Evolutionary conservation across 2,888 invertebrate genomes (phyloP).

Genomic region (Latheticus oryzae): DNA sequence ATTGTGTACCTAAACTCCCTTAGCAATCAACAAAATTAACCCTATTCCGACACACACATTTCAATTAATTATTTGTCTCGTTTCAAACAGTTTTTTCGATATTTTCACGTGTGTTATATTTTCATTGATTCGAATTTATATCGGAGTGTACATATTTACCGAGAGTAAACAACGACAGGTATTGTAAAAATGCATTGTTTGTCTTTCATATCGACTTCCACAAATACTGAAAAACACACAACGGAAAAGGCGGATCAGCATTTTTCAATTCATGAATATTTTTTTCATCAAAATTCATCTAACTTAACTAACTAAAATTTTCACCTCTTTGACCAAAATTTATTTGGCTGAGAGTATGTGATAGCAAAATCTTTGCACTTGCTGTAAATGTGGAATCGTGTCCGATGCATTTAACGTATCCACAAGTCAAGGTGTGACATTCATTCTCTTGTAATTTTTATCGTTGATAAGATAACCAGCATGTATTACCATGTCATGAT

Average conservation of each 20-base stretch:
- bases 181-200: conserved; percentile 41
- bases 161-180: conserved; percentile 35
- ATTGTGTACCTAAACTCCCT: conserved; percentile 3
- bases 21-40: conserved; percentile 33
- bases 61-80: conserved; percentile 30
- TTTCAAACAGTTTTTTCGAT: conserved; percentile 16
- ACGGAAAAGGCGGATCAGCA: conserved; percentile 1
- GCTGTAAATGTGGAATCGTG: no score
- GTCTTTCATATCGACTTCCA: conserved; percentile 34
- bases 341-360: conserved; percentile 10
- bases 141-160: conserved; percentile 37
- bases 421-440: conserved; percentile 30
- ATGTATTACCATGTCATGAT: conserved; percentile 24
- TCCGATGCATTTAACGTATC: conserved; percentile 19
- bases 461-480: conserved; percentile 30
- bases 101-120: conserved; percentile 26
- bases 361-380: no score
- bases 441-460: conserved; percentile 33
- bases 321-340: conserved; percentile 12
- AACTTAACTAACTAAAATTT: neutral
- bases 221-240: conserved; percentile 17
- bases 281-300: neutral
- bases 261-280: neutral
- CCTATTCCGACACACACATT: conserved; percentile 23
- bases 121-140: conserved; percentile 36